Evolutionary conservation across 2,888 invertebrate species (phyloP).

Genomic region (Thera obeliscata): DNA sequence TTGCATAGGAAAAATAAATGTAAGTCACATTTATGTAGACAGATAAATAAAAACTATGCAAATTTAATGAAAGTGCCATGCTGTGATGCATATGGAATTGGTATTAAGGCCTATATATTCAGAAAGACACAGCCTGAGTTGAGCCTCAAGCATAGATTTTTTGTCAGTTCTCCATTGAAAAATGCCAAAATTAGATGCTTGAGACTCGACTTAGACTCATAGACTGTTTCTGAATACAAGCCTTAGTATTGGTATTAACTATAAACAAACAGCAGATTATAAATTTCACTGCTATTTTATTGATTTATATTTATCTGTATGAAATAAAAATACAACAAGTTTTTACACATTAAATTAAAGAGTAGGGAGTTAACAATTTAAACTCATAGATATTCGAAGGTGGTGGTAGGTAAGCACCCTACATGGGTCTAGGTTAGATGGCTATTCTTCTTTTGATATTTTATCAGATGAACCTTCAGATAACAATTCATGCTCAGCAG

Average conservation of each 20-base stretch:
- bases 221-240: too few relatives aligned
- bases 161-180: too few relatives aligned
- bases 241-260: not conserved
- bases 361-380: not conserved
- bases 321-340: constrained; percentile 40
- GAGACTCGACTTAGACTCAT: too few relatives aligned
- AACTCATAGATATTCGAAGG: not conserved
- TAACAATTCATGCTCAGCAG: constrained; percentile 22
- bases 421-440: not conserved
- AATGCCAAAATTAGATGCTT: too few relatives aligned
- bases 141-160: too few relatives aligned
- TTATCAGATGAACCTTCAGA: constrained; percentile 20
- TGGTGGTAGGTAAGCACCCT: not conserved
- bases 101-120: too few relatives aligned
- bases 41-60: too few relatives aligned
- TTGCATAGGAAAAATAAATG: too few relatives aligned
- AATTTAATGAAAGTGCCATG: too few relatives aligned
- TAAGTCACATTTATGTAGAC: too few relatives aligned
- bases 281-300: not conserved
- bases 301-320: constrained; percentile 48
- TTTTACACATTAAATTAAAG: constrained; percentile 36
- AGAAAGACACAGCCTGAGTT: too few relatives aligned
- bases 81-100: too few relatives aligned
- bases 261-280: not conserved
- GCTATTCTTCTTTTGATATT: constrained; percentile 17